phyloP scores from a whole-genome alignment of 1,140 invertebrate species.

The Coenobita brevimanus region DNA sequence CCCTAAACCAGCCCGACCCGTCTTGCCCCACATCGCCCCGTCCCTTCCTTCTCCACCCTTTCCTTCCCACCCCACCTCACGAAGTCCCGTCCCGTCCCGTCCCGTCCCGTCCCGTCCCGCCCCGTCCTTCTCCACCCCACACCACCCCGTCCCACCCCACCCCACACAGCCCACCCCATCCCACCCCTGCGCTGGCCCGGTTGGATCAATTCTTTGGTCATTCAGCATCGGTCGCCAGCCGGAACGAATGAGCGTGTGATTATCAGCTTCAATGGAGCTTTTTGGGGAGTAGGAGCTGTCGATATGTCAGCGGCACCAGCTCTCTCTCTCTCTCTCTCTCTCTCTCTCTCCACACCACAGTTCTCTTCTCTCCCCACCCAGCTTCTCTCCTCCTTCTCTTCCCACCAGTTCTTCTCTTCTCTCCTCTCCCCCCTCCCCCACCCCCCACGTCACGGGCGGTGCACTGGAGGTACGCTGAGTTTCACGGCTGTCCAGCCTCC shows the following conservation, averaged over 20 bases:
- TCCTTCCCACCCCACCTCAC: too few relatives aligned
- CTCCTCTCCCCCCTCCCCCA: background rate
- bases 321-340: background rate
- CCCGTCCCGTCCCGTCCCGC: too few relatives aligned
- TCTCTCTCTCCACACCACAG: background rate
- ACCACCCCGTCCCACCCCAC: too few relatives aligned
- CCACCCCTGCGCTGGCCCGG: too few relatives aligned
- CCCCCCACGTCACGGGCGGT: background rate
- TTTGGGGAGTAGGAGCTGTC: slow-evolving; percentile 44
- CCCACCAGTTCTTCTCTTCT: background rate
- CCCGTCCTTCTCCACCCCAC: too few relatives aligned
- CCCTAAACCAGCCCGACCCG: too few relatives aligned
- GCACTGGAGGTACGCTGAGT: too few relatives aligned
- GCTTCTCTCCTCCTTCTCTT: background rate
- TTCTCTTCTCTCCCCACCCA: background rate
- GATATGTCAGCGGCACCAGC: slow-evolving; percentile 30
- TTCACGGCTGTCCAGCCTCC: too few relatives aligned
- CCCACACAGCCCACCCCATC: too few relatives aligned
- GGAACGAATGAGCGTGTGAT: slow-evolving; percentile 58
- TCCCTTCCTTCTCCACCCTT: too few relatives aligned
- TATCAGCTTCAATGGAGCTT: slow-evolving; percentile 57
- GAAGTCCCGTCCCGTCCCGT: too few relatives aligned
- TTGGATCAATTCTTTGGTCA: slow-evolving; percentile 45
- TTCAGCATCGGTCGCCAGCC: slow-evolving; percentile 40
- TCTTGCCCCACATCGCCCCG: too few relatives aligned